Conservation (phyloP, 2,797 vertebrate genomes). For the Mareca strepera region DNA sequence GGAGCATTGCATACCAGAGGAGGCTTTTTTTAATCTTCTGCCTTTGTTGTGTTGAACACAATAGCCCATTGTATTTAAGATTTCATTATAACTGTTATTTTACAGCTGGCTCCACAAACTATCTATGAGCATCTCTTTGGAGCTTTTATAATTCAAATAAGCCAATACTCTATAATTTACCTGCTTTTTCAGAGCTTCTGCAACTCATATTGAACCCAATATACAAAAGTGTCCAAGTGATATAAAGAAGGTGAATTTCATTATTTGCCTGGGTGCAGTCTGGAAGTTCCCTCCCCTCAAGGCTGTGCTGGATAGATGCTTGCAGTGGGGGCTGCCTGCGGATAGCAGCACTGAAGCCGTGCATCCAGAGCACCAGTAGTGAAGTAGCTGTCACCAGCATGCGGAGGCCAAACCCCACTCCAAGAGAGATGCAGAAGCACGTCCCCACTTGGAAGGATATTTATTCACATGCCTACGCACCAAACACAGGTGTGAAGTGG, state of each 20-base stretch:
- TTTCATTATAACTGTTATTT: background rate
- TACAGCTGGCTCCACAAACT: background rate
- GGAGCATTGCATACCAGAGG: background rate
- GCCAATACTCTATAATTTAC: background rate
- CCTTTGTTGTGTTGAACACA: background rate
- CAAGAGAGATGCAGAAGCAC: background rate
- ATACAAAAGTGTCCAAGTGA: background rate
- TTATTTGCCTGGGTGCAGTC: background rate
- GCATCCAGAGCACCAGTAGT: background rate
- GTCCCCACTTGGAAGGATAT: background rate
- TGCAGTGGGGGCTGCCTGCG: background rate
- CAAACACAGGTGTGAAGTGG: background rate
- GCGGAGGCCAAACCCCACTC: background rate
- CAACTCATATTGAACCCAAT: background rate
- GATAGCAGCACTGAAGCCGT: background rate
- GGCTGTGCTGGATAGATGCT: background rate
- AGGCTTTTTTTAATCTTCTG: background rate
- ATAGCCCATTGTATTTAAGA: background rate
- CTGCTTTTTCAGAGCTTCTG: background rate
- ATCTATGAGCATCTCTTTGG: background rate
- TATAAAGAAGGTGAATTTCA: background rate
- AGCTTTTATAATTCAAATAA: background rate
- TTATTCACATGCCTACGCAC: background rate
- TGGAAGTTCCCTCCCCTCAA: background rate
- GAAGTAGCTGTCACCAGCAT: background rate